Conservation (phyloP, 2,113 vertebrate genomes). For the Strix uralensis region DNA sequence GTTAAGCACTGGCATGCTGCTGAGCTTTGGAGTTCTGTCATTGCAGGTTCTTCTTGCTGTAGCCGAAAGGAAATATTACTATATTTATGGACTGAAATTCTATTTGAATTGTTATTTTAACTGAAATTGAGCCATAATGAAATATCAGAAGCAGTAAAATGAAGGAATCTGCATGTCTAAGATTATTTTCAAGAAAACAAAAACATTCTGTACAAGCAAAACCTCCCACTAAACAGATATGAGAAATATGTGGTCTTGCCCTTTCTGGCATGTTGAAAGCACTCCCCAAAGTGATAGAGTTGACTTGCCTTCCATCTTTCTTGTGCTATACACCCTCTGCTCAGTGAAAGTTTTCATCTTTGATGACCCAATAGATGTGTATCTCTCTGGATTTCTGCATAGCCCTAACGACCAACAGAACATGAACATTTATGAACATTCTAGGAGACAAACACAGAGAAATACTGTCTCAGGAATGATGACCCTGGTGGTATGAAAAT, state of each 20-base stretch:
- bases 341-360: background rate
- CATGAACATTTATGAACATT: background rate
- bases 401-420: background rate
- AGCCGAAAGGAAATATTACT: background rate
- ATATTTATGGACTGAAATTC: background rate
- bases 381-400: background rate
- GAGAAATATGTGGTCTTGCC: background rate
- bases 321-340: background rate
- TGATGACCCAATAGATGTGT: background rate
- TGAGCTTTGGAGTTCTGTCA: background rate
- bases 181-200: background rate
- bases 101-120: background rate
- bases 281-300: background rate
- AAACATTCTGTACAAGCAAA: background rate
- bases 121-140: background rate
- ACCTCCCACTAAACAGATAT: background rate
- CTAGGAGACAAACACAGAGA: background rate
- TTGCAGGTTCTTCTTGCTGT: background rate
- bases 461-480: background rate
- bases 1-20: background rate
- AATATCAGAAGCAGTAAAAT: background rate
- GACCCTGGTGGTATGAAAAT: background rate
- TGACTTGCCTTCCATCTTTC: background rate
- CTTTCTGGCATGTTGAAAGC: background rate
- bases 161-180: background rate